Conservation (phyloP, 2,113 vertebrate genomes). For the Tragelaphus scriptus region DNA sequence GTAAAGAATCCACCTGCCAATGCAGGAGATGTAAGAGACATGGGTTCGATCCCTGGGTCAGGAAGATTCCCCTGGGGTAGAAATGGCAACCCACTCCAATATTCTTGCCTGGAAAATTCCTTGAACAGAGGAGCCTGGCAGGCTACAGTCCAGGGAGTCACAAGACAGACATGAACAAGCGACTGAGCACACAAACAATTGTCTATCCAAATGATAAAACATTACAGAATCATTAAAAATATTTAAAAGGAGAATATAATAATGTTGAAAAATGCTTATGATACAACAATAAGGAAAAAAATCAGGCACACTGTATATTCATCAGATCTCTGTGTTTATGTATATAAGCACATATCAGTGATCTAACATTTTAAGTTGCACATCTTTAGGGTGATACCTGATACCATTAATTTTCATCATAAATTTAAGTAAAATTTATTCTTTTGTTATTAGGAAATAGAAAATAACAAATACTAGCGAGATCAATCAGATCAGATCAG, state of each 20-base stretch:
- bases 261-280: neutral
- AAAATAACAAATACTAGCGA: neutral
- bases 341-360: neutral
- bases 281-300: neutral
- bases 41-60: neutral
- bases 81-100: neutral
- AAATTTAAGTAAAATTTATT: slow-evolving; percentile 16
- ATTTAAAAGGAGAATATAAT: neutral
- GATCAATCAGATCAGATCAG: neutral
- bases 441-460: neutral
- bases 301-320: neutral
- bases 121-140: neutral
- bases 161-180: neutral
- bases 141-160: neutral
- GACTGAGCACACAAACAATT: neutral
- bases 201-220: neutral
- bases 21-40: neutral
- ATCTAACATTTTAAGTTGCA: neutral
- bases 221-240: neutral
- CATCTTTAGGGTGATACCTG: neutral
- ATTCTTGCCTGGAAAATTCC: neutral
- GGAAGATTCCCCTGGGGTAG: neutral
- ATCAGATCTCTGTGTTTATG: neutral
- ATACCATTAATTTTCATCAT: neutral
- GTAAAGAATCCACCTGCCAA: neutral